Conservation (phyloP, 2,797 vertebrate genomes). For the Smutsia temminckii region DNA sequence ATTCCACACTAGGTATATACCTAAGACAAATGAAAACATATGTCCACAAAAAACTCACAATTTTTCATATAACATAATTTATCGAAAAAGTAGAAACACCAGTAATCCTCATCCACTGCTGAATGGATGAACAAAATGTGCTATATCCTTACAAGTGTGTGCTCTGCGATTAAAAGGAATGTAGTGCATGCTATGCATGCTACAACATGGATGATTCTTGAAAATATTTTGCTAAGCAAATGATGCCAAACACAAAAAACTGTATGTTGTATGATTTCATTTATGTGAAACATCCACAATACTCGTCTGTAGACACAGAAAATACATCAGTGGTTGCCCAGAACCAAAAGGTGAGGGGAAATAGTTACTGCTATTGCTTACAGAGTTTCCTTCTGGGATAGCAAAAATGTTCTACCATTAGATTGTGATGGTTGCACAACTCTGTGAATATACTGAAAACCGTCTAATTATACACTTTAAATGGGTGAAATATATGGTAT, state of each 20-base stretch:
- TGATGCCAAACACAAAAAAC: background rate
- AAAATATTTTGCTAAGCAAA: background rate
- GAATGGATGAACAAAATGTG: background rate
- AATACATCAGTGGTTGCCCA: background rate
- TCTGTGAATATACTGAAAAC: background rate
- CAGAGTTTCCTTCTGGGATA: background rate
- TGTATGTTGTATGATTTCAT: background rate
- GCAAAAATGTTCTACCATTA: slow-evolving; percentile 3
- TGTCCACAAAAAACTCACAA: background rate
- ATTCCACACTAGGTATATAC: background rate
- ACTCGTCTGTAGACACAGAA: background rate
- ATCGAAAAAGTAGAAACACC: background rate
- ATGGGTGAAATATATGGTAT: background rate
- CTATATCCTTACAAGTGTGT: background rate
- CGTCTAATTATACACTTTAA: background rate
- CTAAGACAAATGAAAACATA: background rate
- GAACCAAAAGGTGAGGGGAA: background rate
- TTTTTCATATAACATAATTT: background rate
- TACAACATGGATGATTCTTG: background rate
- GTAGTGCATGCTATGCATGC: background rate
- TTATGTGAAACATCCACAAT: background rate
- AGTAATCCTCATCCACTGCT: background rate
- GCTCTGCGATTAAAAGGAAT: background rate
- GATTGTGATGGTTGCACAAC: background rate
- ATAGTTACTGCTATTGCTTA: background rate